phyloP scores from a whole-genome alignment of 2,888 invertebrate species.

The Drosophila sordidapex region DNA sequence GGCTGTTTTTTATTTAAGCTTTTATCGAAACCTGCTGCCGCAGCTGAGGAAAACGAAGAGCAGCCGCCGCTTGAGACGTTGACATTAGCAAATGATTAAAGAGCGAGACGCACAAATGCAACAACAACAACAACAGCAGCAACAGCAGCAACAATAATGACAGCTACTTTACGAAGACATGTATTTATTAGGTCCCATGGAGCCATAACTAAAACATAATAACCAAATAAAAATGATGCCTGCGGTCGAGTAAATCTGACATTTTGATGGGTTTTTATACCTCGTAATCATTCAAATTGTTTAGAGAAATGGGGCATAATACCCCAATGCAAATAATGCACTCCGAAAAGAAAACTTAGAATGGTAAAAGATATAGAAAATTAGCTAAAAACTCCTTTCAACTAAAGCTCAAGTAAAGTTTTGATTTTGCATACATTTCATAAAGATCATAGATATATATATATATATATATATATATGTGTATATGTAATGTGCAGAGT shows the following conservation, averaged over 20 bases:
- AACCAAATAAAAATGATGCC: constrained; percentile 39
- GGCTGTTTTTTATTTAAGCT: constrained; percentile 10
- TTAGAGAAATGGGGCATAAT: no score
- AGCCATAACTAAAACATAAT: constrained; percentile 36
- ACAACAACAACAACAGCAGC: constrained; percentile 17
- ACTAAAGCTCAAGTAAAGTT: not conserved
- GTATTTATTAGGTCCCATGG: constrained; percentile 26
- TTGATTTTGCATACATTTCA: not conserved
- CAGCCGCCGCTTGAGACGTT: constrained; percentile 40
- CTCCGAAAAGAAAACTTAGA: not conserved
- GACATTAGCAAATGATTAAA: constrained; percentile 62
- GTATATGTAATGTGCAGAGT: not conserved
- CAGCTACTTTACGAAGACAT: constrained; percentile 43
- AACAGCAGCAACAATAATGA: constrained; percentile 23
- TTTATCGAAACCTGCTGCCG: constrained; percentile 66
- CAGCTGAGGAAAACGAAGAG: constrained; percentile 54
- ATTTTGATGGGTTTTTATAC: constrained; percentile 20
- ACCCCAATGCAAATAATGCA: no score
- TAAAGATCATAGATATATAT: not conserved
- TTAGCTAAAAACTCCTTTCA: not conserved
- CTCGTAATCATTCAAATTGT: not conserved
- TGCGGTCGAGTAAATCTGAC: constrained; percentile 54
- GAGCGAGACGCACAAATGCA: constrained; percentile 56
- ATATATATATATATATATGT: not conserved
- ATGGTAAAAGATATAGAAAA: not conserved